Base-by-base conservation (phyloP, 2,888 invertebrate genomes). In the Athalia rosae region DNA sequence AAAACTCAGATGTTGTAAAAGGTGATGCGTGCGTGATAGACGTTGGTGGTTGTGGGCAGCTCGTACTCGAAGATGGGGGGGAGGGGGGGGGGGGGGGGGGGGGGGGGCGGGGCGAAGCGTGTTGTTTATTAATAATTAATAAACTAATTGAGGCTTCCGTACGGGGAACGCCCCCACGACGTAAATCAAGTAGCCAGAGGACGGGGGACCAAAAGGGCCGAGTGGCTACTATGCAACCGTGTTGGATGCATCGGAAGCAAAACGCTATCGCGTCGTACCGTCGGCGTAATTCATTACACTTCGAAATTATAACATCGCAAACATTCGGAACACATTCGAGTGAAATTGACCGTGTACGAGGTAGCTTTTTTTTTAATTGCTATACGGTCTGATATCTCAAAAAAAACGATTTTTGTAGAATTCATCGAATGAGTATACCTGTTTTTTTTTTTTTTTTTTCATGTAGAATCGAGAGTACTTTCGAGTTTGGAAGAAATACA, bases 71-170 rank as follows among this genome's bases (percentile, higher is more conserved):
- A 71, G 71, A 71, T 71, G 58, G 41, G 11, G 41, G 67, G 61
- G 61, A 61, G 67, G 67, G 11, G 66, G 66, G 48, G 45, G 45
- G 47, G 63, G 62, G 62, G 62, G 45, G n/a, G 62, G 15, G 15
- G 7, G 58, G 58, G 6, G 13, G 41, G 62, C 41, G 8, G 62
- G 62, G 15, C 50, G 66, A 59, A 61, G 82, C 81, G 71, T 85
- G 85, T 85, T 84, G 87, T 87, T 87, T 85, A 85, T 87, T 87
- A 87, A 87, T 88, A 87, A 89, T 89, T 89, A 89, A 89, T 88
- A 88, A 89, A 89, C 89, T 88, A 89, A 89, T 88, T 88, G 89
- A 85, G 85, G 88, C 89, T 88, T 86, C 88, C 85, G 88, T 86
- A 87, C 88, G 88, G 71, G 71, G 71, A 71, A 71, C 71, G 71